Conservation (phyloP, 1,140 invertebrate species). For the Harpegnathos saltator region DNA sequence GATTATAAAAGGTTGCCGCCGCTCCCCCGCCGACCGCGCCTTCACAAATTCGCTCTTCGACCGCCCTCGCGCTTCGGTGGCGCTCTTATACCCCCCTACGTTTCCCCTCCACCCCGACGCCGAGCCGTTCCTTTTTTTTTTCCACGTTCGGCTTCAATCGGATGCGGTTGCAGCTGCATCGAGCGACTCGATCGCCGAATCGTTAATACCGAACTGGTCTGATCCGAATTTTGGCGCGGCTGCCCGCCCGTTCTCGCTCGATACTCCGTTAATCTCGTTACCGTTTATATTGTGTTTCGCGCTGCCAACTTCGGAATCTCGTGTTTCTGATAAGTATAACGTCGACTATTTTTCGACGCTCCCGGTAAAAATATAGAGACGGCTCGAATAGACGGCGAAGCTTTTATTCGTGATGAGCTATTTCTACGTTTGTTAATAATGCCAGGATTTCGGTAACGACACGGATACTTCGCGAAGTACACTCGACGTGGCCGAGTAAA, state of each 20-base stretch:
- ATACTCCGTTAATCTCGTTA: slow-evolving; percentile 61
- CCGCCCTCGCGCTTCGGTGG: slow-evolving; percentile 56
- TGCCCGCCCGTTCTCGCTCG: slow-evolving; percentile 42
- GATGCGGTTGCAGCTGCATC: slow-evolving; percentile 64
- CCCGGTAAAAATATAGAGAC: slow-evolving; percentile 15
- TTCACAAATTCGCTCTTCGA: slow-evolving; percentile 68
- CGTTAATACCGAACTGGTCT: slow-evolving; percentile 61
- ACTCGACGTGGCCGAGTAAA: neutral
- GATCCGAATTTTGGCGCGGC: slow-evolving; percentile 66
- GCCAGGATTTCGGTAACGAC: neutral
- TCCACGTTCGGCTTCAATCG: slow-evolving; percentile 69
- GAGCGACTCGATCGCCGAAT: slow-evolving; percentile 63
- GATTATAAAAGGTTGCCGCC: slow-evolving; percentile 80
- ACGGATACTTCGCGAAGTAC: neutral
- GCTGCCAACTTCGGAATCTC: slow-evolving; percentile 62
- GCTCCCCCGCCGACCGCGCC: slow-evolving; percentile 26
- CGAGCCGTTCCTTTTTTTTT: slow-evolving; percentile 51
- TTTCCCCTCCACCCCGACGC: slow-evolving; percentile 29
- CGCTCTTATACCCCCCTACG: slow-evolving; percentile 39
- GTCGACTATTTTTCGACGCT: slow-evolving; percentile 39
- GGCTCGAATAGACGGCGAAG: slow-evolving; percentile 8
- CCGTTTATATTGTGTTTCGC: slow-evolving; percentile 61
- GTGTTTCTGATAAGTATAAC: slow-evolving; percentile 59
- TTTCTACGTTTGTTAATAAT: slow-evolving; percentile 41
- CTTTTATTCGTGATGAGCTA: slow-evolving; percentile 32